Conservation (phyloP, 1,140 invertebrate genomes). For the Anastrepha ludens region DNA sequence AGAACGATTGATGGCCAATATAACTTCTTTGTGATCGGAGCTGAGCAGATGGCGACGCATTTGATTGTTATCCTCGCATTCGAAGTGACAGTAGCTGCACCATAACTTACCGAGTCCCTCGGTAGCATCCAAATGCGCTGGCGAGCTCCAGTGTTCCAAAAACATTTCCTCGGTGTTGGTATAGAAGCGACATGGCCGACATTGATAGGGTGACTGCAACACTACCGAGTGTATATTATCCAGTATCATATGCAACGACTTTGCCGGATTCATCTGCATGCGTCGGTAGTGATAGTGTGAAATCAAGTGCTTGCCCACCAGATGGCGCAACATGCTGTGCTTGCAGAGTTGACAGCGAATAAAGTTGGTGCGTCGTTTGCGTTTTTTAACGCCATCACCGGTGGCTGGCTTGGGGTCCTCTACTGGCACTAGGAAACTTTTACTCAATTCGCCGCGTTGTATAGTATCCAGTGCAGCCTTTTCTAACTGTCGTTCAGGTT, state of each 20-base stretch:
- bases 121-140: slow-evolving; percentile 77
- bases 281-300: slow-evolving; percentile 88
- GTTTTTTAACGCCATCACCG: neutral
- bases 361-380: slow-evolving; percentile 76
- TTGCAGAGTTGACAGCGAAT: slow-evolving; percentile 82
- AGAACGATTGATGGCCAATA: slow-evolving; percentile 84
- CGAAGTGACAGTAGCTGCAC: slow-evolving; percentile 86
- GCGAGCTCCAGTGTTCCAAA: slow-evolving; percentile 83
- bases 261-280: slow-evolving; percentile 74
- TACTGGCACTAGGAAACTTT: neutral
- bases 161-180: slow-evolving; percentile 85
- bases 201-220: slow-evolving; percentile 88
- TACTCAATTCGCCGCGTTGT: slow-evolving; percentile 22
- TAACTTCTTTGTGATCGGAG: slow-evolving; percentile 81
- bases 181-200: slow-evolving; percentile 88
- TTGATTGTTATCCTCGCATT: slow-evolving; percentile 79
- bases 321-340: slow-evolving; percentile 79
- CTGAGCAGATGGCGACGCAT: slow-evolving; percentile 84
- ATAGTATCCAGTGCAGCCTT: slow-evolving; percentile 71
- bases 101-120: slow-evolving; percentile 78
- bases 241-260: slow-evolving; percentile 77
- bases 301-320: slow-evolving; percentile 88
- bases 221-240: slow-evolving; percentile 86
- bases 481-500: slow-evolving; percentile 80
- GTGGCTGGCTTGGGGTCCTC: neutral